These are phyloP conservation scores for Stichopus chloronotus DNA, from an alignment of 35 echinoderm and acorn worm genomes.

Conservation along the genomic window DNA sequence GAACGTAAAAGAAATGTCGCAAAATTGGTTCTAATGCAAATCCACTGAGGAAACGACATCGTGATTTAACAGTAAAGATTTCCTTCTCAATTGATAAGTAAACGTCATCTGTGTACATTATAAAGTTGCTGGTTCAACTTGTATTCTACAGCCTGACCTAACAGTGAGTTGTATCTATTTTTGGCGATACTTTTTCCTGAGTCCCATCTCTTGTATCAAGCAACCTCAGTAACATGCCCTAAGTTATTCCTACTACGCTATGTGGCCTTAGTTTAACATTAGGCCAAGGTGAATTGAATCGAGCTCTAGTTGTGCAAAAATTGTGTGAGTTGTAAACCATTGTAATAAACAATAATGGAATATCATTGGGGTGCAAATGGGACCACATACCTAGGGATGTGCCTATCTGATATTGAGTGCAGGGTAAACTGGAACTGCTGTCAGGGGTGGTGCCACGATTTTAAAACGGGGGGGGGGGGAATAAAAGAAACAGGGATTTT, in stretches of 20 bases:
- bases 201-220: neutral
- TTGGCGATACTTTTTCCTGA: constrained; percentile 5
- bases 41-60: neutral
- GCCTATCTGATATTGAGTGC: neutral
- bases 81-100: neutral
- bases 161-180: neutral
- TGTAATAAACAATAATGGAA: too few species aligned
- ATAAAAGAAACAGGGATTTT: neutral
- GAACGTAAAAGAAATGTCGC: neutral
- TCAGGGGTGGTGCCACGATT: neutral
- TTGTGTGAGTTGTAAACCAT: neutral
- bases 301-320: neutral
- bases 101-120: neutral
- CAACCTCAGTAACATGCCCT: neutral
- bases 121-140: neutral
- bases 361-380: too few species aligned
- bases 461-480: too few species aligned
- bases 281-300: neutral
- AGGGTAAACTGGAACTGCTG: neutral
- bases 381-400: neutral
- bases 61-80: constrained; percentile 6
- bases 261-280: neutral
- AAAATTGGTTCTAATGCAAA: neutral
- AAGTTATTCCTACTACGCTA: neutral
- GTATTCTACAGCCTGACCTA: constrained; percentile 3